Evolutionary conservation across 2,113 vertebrate species (phyloP).

Genomic region (Miniopterus natalensis): DNA sequence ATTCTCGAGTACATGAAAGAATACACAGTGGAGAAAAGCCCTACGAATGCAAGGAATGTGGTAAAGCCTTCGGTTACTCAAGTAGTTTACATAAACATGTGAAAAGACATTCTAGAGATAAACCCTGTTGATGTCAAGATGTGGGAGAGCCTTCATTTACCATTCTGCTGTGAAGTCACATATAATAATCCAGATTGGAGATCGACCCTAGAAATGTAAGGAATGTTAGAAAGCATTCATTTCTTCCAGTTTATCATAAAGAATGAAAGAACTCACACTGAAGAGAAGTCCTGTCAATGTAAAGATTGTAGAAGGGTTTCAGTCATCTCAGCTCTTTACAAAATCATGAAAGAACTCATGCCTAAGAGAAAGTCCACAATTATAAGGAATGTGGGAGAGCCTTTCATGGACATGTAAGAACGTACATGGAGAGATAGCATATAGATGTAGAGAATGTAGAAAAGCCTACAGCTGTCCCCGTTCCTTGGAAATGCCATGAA

Average conservation of each 20-base stretch:
- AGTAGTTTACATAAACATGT: conserved; percentile 53
- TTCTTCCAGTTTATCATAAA: background rate
- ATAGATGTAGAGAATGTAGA: background rate
- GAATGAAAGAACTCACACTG: conserved; percentile 40
- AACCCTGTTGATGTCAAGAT: conserved; percentile 7
- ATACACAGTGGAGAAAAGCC: background rate
- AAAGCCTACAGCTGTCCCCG: background rate
- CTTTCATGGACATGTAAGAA: background rate
- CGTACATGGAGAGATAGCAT: background rate
- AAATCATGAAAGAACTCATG: background rate
- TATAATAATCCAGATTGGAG: conserved; percentile 7
- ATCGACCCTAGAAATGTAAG: conserved; percentile 14
- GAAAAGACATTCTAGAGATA: conserved; percentile 60
- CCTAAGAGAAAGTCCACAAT: conserved; percentile 34
- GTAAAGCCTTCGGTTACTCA: background rate
- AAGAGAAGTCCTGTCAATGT: conserved; percentile 24
- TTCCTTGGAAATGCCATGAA: background rate
- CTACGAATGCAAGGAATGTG: background rate
- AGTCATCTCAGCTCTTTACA: background rate
- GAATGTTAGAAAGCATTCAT: background rate
- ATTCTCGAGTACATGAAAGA: background rate
- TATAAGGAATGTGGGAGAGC: conserved; percentile 54
- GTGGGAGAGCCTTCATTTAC: conserved; percentile 38
- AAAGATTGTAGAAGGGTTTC: conserved; percentile 37
- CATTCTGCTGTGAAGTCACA: background rate